A percentile compares a stretch with the other conserved stretches of the same genome.
Conservation (phyloP, 1,140 invertebrate genomes). For the Drosophila aff. region DNA sequence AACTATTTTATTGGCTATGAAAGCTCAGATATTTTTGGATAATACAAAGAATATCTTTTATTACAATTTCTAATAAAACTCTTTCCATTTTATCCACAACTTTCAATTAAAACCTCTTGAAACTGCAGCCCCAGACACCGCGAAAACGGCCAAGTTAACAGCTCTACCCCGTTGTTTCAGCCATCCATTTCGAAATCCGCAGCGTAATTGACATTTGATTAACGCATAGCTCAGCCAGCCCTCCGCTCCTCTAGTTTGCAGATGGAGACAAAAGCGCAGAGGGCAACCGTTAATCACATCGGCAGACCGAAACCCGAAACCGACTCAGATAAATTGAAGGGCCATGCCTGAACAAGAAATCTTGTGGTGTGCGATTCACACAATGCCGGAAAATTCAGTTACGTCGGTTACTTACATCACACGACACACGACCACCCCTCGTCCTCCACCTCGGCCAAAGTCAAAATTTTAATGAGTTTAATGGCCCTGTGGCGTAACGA, state of each 20-base stretch:
- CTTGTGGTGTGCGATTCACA: constrained; percentile 11
- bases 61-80: no score
- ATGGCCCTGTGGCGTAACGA: constrained; percentile 63
- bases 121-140: background rate
- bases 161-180: constrained; percentile 9
- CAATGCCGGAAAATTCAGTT: constrained; percentile 28
- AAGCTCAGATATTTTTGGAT: no score
- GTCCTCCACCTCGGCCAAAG: constrained; percentile 33
- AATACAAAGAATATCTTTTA: no score
- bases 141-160: background rate
- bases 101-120: background rate
- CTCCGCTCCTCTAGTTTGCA: constrained; percentile 10
- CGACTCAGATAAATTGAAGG: constrained; percentile 65
- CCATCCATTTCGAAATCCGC: constrained; percentile 63
- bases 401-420: constrained; percentile 17
- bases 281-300: constrained; percentile 56
- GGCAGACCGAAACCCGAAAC: constrained; percentile 39
- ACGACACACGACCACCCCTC: constrained; percentile 10
- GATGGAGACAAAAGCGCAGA: constrained; percentile 45
- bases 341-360: constrained; percentile 28
- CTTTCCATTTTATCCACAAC: background rate
- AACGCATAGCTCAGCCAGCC: constrained; percentile 55
- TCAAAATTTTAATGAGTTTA: constrained; percentile 77
- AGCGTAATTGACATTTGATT: constrained; percentile 78
- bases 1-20: no score